Percentiles rank a stretch among this genome's conserved stretches.
phyloP scores from a whole-genome alignment of 2,797 vertebrate species.

The Sebastolobus alascanus region DNA sequence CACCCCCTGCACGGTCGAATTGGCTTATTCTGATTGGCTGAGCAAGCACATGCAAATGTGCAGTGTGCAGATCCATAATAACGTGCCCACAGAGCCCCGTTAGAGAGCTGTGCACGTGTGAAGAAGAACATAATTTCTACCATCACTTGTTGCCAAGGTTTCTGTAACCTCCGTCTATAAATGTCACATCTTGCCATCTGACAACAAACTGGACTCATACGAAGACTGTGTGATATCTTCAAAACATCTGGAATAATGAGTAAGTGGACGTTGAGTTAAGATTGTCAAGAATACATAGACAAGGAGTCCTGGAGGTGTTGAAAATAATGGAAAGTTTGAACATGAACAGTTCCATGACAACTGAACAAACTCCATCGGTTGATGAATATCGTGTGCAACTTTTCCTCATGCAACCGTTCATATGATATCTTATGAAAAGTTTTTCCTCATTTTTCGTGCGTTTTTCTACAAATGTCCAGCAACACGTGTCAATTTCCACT shows the following conservation, averaged over 20 bases:
- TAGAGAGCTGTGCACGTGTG: not conserved
- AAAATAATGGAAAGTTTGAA: not conserved
- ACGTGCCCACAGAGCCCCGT: not conserved
- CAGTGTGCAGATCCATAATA: not conserved
- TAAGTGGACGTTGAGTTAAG: not conserved
- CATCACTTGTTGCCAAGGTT: conserved; percentile 20
- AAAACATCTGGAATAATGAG: not conserved
- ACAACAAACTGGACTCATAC: not conserved
- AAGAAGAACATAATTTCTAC: not conserved
- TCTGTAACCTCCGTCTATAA: not conserved
- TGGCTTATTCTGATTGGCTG: not conserved
- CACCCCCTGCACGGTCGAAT: not conserved
- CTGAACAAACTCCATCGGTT: not conserved
- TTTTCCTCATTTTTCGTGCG: too few species aligned
- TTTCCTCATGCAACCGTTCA: too few species aligned
- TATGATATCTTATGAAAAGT: too few species aligned
- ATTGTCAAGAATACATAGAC: not conserved
- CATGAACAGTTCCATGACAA: not conserved
- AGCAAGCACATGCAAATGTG: not conserved
- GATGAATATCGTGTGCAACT: not conserved
- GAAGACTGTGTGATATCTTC: not conserved
- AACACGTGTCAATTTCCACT: too few species aligned
- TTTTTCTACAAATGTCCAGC: too few species aligned
- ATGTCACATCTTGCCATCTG: conserved; percentile 9
- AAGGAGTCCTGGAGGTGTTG: not conserved